phyloP scores from a whole-genome alignment of 2,888 invertebrate species.

The Selenia dentaria region DNA sequence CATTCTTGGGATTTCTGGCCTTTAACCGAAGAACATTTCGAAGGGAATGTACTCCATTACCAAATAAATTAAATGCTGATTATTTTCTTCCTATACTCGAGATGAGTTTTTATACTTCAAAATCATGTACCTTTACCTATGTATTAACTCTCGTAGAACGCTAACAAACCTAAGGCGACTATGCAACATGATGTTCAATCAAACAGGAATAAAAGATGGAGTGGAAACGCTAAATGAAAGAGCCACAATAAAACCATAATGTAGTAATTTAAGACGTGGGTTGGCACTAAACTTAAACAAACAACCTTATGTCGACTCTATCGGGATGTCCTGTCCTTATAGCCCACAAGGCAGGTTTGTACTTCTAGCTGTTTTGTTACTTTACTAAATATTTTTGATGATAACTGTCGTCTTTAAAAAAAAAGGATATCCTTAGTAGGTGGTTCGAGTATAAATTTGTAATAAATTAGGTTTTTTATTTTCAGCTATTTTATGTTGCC shows the following conservation, averaged over 20 bases:
- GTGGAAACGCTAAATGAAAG: conserved; percentile 66
- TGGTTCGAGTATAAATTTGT: neutral
- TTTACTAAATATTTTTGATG: conserved; percentile 19
- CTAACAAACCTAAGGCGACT: neutral
- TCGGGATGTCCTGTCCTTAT: conserved; percentile 78
- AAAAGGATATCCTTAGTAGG: conserved; percentile 13
- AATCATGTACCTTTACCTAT: no score
- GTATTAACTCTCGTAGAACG: no score
- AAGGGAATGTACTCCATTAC: no score
- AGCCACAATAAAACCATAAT: conserved; percentile 70
- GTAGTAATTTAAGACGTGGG: conserved; percentile 75
- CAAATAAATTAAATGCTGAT: no score
- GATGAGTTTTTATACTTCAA: no score
- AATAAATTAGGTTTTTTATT: neutral
- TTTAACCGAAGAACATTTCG: no score
- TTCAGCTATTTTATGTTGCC: neutral
- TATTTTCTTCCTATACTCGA: no score
- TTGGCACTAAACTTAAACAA: conserved; percentile 80
- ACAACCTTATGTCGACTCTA: conserved; percentile 79
- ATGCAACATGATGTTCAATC: conserved; percentile 25
- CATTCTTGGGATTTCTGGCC: no score
- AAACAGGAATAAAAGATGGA: conserved; percentile 31
- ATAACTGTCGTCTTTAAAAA: conserved; percentile 20
- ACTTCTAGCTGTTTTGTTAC: conserved; percentile 36
- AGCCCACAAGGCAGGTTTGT: conserved; percentile 42